Evolutionary conservation across 2,113 vertebrate species (phyloP).

Genomic region (Catharus fuscescens): DNA sequence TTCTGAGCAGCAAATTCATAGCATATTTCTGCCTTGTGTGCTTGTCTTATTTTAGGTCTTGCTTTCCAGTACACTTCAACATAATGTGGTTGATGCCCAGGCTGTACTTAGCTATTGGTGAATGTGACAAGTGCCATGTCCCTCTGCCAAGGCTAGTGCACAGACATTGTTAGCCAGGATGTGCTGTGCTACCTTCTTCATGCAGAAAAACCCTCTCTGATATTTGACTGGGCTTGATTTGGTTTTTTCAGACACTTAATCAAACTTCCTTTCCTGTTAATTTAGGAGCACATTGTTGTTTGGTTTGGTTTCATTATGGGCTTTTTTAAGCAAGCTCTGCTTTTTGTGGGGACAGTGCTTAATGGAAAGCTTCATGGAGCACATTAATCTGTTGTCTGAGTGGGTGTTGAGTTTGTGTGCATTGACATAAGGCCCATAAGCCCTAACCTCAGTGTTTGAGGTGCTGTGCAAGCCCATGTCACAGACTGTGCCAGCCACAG

Average conservation of each 20-base stretch:
- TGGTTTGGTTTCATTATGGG: not conserved
- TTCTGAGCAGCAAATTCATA: not conserved
- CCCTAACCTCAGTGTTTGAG: not conserved
- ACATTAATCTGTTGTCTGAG: not conserved
- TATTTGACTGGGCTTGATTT: not conserved
- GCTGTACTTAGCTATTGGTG: not conserved
- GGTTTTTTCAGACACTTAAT: not conserved
- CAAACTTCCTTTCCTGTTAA: not conserved
- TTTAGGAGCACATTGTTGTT: not conserved
- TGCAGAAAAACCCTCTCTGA: not conserved
- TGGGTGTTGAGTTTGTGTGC: not conserved
- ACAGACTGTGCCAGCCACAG: not conserved
- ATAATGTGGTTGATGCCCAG: not conserved
- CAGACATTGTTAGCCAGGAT: not conserved
- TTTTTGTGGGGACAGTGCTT: not conserved
- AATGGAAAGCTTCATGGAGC: not conserved
- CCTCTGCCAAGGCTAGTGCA: not conserved
- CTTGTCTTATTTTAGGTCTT: not conserved
- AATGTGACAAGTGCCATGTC: rapidly evolving
- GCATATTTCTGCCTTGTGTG: not conserved
- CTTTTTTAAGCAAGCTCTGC: not conserved
- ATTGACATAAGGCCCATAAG: not conserved
- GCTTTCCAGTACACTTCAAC: not conserved
- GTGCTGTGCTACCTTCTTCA: not conserved
- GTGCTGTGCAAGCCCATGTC: not conserved